These are phyloP conservation scores for Aporrectodea caliginosa DNA, from an alignment of 1,140 invertebrate species.

Conservation along the genomic window DNA sequence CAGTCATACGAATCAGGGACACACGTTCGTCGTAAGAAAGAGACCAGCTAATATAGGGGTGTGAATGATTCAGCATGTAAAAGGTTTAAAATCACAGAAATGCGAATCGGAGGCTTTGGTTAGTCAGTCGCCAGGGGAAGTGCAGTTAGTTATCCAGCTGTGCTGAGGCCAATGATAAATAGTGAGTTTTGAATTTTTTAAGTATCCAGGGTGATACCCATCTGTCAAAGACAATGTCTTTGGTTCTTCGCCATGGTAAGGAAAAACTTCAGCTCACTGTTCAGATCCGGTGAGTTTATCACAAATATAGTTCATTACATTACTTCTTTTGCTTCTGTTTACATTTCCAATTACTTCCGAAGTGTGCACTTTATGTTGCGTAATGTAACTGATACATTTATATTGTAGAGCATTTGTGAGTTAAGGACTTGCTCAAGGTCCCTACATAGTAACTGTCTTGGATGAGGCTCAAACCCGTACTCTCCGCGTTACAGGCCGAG, in stretches of 20 bases:
- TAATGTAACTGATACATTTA: background rate
- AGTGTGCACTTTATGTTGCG: background rate
- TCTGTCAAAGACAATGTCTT: conserved; percentile 1
- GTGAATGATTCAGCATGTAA: too few relatives aligned
- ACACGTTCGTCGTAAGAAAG: background rate
- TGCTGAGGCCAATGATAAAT: background rate
- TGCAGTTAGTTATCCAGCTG: background rate
- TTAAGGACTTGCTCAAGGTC: too few relatives aligned
- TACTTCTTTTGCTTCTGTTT: background rate
- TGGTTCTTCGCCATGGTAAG: background rate
- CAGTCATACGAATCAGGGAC: too few relatives aligned
- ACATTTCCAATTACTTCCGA: background rate
- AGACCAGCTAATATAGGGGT: background rate
- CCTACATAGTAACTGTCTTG: too few relatives aligned
- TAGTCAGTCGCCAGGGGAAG: background rate
- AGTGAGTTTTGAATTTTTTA: background rate
- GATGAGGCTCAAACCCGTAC: too few relatives aligned
- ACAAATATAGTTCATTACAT: background rate
- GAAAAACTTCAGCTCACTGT: background rate
- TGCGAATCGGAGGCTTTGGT: too few relatives aligned
- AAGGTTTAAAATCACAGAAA: too few relatives aligned
- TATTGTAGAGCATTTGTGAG: too few relatives aligned
- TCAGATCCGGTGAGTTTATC: background rate
- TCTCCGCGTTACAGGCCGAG: too few relatives aligned
- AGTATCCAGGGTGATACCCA: background rate